These are phyloP conservation scores for Trichonephila inaurata DNA, from an alignment of 1,140 invertebrate species.

Conservation along the genomic window DNA sequence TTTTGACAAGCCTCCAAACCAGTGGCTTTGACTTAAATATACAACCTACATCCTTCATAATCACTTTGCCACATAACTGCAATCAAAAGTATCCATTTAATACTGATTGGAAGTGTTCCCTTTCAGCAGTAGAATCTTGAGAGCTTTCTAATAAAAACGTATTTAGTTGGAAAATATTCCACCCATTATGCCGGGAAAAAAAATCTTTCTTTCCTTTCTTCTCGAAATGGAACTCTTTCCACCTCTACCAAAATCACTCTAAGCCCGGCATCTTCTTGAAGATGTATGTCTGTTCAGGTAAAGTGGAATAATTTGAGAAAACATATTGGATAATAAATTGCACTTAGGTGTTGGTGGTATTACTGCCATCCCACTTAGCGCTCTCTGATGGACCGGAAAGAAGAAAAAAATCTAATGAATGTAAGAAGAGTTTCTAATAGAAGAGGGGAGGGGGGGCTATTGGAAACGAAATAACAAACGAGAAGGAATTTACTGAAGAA, in stretches of 20 bases:
- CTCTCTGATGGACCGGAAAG: background rate
- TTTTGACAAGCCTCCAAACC: too few relatives aligned
- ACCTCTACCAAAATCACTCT: background rate
- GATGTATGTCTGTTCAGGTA: background rate
- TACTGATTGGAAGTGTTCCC: too few relatives aligned
- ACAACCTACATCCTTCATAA: too few relatives aligned
- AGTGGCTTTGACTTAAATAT: too few relatives aligned
- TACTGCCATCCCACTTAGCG: background rate
- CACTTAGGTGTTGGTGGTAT: background rate
- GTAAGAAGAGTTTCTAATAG: background rate
- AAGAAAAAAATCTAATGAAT: background rate
- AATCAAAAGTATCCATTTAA: too few relatives aligned
- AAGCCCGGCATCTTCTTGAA: background rate
- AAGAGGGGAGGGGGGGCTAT: background rate
- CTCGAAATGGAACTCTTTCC: too few relatives aligned
- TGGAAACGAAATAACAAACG: conserved; percentile 17
- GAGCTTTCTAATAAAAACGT: too few relatives aligned
- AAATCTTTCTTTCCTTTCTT: too few relatives aligned
- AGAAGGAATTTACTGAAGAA: background rate
- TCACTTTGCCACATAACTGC: too few relatives aligned
- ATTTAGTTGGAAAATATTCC: too few relatives aligned
- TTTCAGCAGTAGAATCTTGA: too few relatives aligned
- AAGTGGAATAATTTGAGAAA: conserved; percentile 33
- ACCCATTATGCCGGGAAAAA: too few relatives aligned
- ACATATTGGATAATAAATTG: conserved; percentile 37